A percentile compares a stretch with the other conserved stretches of the same genome.
Conservation (phyloP, 2,797 vertebrate genomes). For the Rhyacichthys aspro region DNA sequence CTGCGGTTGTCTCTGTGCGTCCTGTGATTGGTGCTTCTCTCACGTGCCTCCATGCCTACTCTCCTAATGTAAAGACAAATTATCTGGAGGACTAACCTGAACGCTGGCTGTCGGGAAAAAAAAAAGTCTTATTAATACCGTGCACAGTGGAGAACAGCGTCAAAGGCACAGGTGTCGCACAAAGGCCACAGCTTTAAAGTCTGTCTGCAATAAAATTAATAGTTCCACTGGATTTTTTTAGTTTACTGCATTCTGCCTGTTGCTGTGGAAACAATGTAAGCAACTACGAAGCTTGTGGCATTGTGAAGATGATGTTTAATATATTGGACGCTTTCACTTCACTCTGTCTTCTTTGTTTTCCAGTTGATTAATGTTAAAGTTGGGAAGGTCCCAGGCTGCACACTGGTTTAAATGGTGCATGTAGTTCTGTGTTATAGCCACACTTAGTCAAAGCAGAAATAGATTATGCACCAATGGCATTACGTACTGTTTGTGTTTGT, state of each 20-base stretch:
- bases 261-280: conserved; percentile 5
- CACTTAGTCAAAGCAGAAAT: too few relatives aligned
- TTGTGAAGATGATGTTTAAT: too few relatives aligned
- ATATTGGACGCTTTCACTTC: too few relatives aligned
- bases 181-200: not conserved
- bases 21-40: not conserved
- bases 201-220: too few relatives aligned
- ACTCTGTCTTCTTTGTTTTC: too few relatives aligned
- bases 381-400: too few relatives aligned
- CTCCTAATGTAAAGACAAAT: conserved; percentile 37
- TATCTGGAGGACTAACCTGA: conserved; percentile 33
- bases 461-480: too few relatives aligned
- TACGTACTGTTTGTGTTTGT: too few relatives aligned
- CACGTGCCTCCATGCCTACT: conserved; percentile 21
- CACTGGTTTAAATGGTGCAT: too few relatives aligned
- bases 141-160: conserved; percentile 27
- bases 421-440: too few relatives aligned
- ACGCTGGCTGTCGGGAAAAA: conserved; percentile 33
- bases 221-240: too few relatives aligned
- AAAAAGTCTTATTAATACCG: conserved; percentile 53
- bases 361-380: too few relatives aligned
- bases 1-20: not conserved
- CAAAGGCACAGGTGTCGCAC: conserved; percentile 37
- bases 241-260: not conserved
- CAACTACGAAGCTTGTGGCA: not conserved